Evolutionary conservation across 2,113 vertebrate species (phyloP).

Genomic region (Romanogobio albipinnatus): DNA sequence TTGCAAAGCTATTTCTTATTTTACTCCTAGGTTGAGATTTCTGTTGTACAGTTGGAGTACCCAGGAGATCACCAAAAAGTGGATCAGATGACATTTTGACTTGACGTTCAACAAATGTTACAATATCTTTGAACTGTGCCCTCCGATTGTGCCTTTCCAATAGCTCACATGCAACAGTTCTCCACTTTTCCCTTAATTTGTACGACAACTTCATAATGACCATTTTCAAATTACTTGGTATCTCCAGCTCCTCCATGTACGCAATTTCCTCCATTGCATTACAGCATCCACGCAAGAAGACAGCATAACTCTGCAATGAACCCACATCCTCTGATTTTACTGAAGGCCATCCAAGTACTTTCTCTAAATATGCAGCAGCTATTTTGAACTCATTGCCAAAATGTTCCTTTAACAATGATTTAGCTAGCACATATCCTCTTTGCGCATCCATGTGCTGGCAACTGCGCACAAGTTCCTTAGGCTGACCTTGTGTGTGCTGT

Average conservation of each 20-base stretch:
- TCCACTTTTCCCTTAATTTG: not conserved
- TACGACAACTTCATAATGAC: not conserved
- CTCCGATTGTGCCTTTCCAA: not conserved
- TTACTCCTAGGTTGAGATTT: not conserved
- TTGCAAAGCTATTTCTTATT: constrained; percentile 21
- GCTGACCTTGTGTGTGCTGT: constrained; percentile 38
- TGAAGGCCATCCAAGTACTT: not conserved
- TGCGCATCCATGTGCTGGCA: constrained; percentile 43
- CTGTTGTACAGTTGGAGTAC: not conserved
- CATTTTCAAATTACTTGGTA: constrained; percentile 21
- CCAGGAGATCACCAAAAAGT: constrained; percentile 23
- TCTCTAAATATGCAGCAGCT: constrained; percentile 42
- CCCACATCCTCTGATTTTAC: constrained; percentile 24
- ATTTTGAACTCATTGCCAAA: constrained; percentile 39
- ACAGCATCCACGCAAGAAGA: not conserved
- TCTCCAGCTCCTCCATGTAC: constrained; percentile 15
- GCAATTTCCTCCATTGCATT: not conserved
- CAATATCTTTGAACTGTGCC: constrained; percentile 26
- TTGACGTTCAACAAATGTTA: constrained; percentile 36
- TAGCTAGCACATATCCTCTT: constrained; percentile 20
- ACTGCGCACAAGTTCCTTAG: constrained; percentile 38
- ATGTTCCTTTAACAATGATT: constrained; percentile 40
- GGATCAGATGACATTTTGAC: constrained; percentile 41
- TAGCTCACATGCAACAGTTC: constrained; percentile 14
- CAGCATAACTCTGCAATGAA: not conserved